phyloP scores from a whole-genome alignment of 2,113 vertebrate species.

The Lophura nycthemera region DNA sequence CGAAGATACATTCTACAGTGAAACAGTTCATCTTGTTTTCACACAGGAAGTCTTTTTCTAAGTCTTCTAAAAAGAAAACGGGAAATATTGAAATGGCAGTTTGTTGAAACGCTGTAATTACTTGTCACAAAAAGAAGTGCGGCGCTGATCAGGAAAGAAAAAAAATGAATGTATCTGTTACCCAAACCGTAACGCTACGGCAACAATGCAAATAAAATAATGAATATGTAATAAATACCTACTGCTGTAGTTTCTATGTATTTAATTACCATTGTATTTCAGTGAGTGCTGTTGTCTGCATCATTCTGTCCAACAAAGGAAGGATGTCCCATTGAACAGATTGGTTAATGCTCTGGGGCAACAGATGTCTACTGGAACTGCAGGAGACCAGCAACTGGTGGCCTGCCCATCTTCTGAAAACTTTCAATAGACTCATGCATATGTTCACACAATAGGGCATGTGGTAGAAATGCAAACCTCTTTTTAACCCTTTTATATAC shows the following conservation, averaged over 20 bases:
- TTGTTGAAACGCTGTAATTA: slow-evolving; percentile 9
- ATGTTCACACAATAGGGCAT: slow-evolving; percentile 86
- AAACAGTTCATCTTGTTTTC: not conserved
- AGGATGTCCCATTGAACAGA: slow-evolving; percentile 85
- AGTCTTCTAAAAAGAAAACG: not conserved
- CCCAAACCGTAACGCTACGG: slow-evolving; percentile 58
- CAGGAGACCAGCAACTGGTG: slow-evolving; percentile 95
- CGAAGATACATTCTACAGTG: not conserved
- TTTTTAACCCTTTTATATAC: slow-evolving; percentile 81
- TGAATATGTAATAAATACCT: slow-evolving; percentile 91
- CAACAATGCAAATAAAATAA: slow-evolving; percentile 83
- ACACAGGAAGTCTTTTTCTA: not conserved
- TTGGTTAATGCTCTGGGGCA: slow-evolving; percentile 89
- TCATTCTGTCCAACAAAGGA: slow-evolving; percentile 80
- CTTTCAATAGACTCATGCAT: slow-evolving; percentile 87
- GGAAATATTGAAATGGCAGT: not conserved
- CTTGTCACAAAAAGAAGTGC: slow-evolving; percentile 35
- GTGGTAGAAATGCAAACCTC: slow-evolving; percentile 83
- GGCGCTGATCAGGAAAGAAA: slow-evolving; percentile 30
- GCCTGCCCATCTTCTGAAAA: slow-evolving; percentile 85
- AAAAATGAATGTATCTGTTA: not conserved
- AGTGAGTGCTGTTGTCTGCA: slow-evolving; percentile 78
- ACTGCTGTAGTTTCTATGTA: slow-evolving; percentile 77
- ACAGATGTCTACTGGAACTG: slow-evolving; percentile 95
- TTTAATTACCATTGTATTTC: slow-evolving; percentile 84